A percentile compares a stretch with the other conserved stretches of the same genome.
phyloP scores from a whole-genome alignment of 2,888 invertebrate genomes.

The Cotesia congregata region DNA sequence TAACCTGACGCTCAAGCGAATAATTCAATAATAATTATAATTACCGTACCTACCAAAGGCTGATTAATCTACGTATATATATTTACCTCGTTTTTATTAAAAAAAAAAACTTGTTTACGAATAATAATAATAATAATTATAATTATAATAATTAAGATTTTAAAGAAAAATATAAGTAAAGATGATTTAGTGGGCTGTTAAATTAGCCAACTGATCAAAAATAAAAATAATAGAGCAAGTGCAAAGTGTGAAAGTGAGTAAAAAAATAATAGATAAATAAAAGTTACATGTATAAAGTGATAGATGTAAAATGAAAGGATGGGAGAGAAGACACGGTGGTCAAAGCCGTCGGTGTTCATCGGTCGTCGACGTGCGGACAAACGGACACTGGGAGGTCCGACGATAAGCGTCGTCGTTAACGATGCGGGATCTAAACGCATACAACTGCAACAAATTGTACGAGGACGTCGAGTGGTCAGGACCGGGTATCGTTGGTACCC shows the following conservation, averaged over 20 bases:
- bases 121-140: not conserved
- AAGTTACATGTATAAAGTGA: slow-evolving; percentile 3
- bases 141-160: slow-evolving; percentile 3
- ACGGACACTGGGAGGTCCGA: slow-evolving; percentile 32
- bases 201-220: not conserved
- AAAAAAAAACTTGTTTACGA: not conserved
- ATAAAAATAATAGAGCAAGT: slow-evolving; percentile 2
- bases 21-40: not conserved
- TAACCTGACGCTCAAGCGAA: slow-evolving; percentile 1
- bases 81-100: not conserved
- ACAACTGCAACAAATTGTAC: slow-evolving; percentile 85
- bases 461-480: slow-evolving; percentile 88
- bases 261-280: slow-evolving; percentile 6
- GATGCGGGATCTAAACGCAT: slow-evolving; percentile 84
- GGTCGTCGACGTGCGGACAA: slow-evolving; percentile 15
- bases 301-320: slow-evolving; percentile 38
- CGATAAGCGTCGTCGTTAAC: slow-evolving; percentile 60
- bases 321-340: slow-evolving; percentile 24
- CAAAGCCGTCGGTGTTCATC: slow-evolving; percentile 28
- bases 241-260: not conserved
- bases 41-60: slow-evolving; percentile 1
- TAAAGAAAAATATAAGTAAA: slow-evolving; percentile 13
- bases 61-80: not conserved
- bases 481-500: slow-evolving; percentile 81
- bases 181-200: not conserved